phyloP scores from a whole-genome alignment of 2,888 invertebrate genomes.

The Cremastobaeus sp. region DNA sequence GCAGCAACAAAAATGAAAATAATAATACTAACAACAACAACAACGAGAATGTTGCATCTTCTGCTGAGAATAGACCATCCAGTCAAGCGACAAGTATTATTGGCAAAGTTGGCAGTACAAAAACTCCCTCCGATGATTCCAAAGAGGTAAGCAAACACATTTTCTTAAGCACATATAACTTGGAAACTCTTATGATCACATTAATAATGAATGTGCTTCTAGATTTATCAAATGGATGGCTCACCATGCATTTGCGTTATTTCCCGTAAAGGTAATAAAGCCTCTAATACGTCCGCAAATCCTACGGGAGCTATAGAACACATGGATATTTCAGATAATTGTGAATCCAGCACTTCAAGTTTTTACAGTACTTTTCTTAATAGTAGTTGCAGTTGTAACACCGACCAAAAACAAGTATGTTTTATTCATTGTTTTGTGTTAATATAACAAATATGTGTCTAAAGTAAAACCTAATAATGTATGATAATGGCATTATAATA shows the following conservation, averaged over 20 bases:
- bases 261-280: slow-evolving; percentile 55
- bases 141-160: slow-evolving; percentile 78
- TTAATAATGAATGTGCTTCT: no score
- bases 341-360: slow-evolving; percentile 74
- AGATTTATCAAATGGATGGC: slow-evolving; percentile 69
- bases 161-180: not conserved
- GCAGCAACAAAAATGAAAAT: slow-evolving; percentile 11
- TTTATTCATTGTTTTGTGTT: no score
- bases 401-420: slow-evolving; percentile 62
- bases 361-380: slow-evolving; percentile 75
- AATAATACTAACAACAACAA: not conserved
- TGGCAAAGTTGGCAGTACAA: slow-evolving; percentile 80
- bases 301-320: slow-evolving; percentile 38
- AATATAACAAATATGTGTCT: no score
- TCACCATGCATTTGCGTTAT: slow-evolving; percentile 70
- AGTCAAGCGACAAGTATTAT: slow-evolving; percentile 74
- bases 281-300: slow-evolving; percentile 39
- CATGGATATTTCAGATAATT: slow-evolving; percentile 41
- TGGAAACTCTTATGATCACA: no score
- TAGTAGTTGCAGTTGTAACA: slow-evolving; percentile 70
- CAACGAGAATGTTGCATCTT: slow-evolving; percentile 11
- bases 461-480: no score
- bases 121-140: slow-evolving; percentile 81
- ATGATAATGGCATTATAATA: no score
- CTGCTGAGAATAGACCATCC: not conserved